These are phyloP conservation scores for Lemur catta DNA, from an alignment of 2,797 vertebrate species.

Conservation along the genomic window DNA sequence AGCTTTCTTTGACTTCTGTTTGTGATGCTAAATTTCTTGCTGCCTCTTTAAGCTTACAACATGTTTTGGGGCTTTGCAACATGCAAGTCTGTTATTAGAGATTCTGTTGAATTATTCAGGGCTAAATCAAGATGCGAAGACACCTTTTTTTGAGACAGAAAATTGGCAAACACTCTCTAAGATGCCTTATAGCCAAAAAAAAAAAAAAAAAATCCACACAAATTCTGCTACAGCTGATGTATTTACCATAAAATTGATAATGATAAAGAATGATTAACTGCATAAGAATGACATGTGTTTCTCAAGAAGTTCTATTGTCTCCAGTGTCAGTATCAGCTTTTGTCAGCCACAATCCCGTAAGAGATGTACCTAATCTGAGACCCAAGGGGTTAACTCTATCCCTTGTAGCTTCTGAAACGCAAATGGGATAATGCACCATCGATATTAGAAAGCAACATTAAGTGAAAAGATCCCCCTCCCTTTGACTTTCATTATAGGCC, in stretches of 20 bases:
- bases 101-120: slow-evolving; percentile 88
- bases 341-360: neutral
- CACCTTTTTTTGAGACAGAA: slow-evolving; percentile 86
- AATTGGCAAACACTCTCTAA: slow-evolving; percentile 82
- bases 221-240: slow-evolving; percentile 81
- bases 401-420: slow-evolving; percentile 33
- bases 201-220: slow-evolving; percentile 21
- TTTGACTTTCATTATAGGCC: slow-evolving; percentile 65
- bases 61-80: slow-evolving; percentile 73
- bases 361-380: neutral
- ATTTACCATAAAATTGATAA: slow-evolving; percentile 76
- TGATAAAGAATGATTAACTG: slow-evolving; percentile 66
- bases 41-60: slow-evolving; percentile 76
- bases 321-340: slow-evolving; percentile 10
- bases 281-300: slow-evolving; percentile 63
- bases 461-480: slow-evolving; percentile 43
- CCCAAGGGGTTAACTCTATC: slow-evolving; percentile 55
- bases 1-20: slow-evolving; percentile 31
- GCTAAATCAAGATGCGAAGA: slow-evolving; percentile 86
- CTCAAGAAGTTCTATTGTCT: slow-evolving; percentile 53
- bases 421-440: slow-evolving; percentile 40
- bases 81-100: slow-evolving; percentile 81
- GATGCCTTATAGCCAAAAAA: slow-evolving; percentile 81
- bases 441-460: slow-evolving; percentile 66
- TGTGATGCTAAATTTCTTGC: slow-evolving; percentile 65